phyloP scores from a whole-genome alignment of 2,797 vertebrate genomes.

The Meda fulgida region DNA sequence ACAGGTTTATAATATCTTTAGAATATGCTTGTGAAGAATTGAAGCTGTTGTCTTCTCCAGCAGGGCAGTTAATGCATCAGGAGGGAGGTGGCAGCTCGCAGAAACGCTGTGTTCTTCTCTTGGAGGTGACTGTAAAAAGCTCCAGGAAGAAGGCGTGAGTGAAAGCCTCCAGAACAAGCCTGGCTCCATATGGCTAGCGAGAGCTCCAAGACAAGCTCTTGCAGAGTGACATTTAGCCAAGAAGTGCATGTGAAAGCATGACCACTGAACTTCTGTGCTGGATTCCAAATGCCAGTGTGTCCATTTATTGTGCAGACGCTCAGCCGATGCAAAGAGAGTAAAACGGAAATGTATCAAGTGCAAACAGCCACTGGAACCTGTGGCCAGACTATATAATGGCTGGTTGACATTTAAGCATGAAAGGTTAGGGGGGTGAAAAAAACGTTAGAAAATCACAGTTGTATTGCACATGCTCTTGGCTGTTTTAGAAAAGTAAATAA shows the following conservation, averaged over 20 bases:
- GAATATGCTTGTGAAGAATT: slow-evolving; percentile 11
- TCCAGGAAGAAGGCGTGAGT: slow-evolving; percentile 59
- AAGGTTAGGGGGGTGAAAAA: slow-evolving; percentile 5
- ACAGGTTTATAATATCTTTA: slow-evolving; percentile 22
- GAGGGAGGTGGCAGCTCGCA: slow-evolving; percentile 38
- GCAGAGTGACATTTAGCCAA: slow-evolving; percentile 63
- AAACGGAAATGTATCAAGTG: slow-evolving; percentile 16
- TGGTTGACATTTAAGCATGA: slow-evolving; percentile 45
- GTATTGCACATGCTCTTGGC: neutral
- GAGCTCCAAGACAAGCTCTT: slow-evolving; percentile 58
- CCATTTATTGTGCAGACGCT: slow-evolving; percentile 49
- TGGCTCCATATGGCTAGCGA: slow-evolving; percentile 59
- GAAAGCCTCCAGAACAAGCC: slow-evolving; percentile 59
- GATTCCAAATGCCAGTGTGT: slow-evolving; percentile 55
- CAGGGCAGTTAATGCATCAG: slow-evolving; percentile 41
- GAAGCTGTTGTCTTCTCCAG: slow-evolving; percentile 46
- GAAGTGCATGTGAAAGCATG: slow-evolving; percentile 55
- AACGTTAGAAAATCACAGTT: slow-evolving; percentile 3
- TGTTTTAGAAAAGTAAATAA: neutral
- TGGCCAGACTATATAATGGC: slow-evolving; percentile 36
- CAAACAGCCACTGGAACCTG: slow-evolving; percentile 33
- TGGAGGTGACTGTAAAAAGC: slow-evolving; percentile 56
- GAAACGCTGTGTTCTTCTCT: slow-evolving; percentile 54
- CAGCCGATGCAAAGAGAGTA: slow-evolving; percentile 17
- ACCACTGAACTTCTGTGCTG: slow-evolving; percentile 53